Percentiles rank a stretch among this genome's conserved stretches.
Evolutionary conservation across 2,113 vertebrate genomes (phyloP).

Genomic region (Mesembrinibis cayennensis): DNA sequence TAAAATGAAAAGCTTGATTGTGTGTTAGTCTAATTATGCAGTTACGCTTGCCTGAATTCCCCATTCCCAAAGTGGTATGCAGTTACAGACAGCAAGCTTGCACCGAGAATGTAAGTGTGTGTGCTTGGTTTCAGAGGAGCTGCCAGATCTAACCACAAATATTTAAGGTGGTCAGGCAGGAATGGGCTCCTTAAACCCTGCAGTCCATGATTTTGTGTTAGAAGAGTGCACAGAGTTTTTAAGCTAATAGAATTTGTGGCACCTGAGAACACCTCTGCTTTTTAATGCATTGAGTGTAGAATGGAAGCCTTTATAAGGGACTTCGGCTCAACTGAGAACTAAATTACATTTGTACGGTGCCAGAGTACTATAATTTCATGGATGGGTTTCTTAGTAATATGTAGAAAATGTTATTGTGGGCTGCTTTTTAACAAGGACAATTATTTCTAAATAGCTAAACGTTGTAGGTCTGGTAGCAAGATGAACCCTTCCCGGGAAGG

Average conservation of each 20-base stretch:
- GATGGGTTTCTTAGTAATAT: constrained; percentile 31
- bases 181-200: constrained; percentile 74
- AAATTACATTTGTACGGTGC: not conserved
- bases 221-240: constrained; percentile 18
- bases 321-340: not conserved
- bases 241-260: constrained; percentile 58
- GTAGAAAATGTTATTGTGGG: constrained; percentile 51
- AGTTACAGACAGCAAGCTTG: constrained; percentile 71
- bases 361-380: constrained; percentile 44
- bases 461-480: not conserved
- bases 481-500: not conserved
- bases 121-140: constrained; percentile 76
- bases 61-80: constrained; percentile 73
- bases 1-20: constrained; percentile 77
- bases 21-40: constrained; percentile 70
- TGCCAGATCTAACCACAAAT: constrained; percentile 88
- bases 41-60: constrained; percentile 62
- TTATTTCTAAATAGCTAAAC: not conserved
- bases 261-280: constrained; percentile 62
- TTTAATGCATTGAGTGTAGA: constrained; percentile 22
- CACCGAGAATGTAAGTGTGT: constrained; percentile 70
- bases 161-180: constrained; percentile 87
- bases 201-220: constrained; percentile 53
- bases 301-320: constrained; percentile 51
- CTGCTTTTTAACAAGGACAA: constrained; percentile 41